Conservation (phyloP, 2,888 invertebrate species). For the Drosophila dives region DNA sequence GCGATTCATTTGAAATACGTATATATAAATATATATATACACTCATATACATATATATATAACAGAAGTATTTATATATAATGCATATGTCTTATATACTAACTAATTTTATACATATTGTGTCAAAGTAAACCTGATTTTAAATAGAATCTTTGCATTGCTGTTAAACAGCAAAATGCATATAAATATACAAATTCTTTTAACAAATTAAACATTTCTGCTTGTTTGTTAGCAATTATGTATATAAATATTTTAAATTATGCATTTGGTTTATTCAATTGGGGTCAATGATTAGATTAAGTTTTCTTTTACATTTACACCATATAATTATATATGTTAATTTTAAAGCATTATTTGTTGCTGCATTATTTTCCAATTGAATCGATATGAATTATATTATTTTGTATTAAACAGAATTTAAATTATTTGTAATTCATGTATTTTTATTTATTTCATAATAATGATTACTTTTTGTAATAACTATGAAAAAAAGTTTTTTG, state of each 20-base stretch:
- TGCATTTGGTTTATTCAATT: constrained; percentile 43
- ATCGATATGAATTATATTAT: not conserved
- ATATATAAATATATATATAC: constrained; percentile 18
- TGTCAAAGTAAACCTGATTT: constrained; percentile 18
- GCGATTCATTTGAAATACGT: constrained; percentile 20
- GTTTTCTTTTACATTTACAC: constrained; percentile 28
- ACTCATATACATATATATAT: constrained; percentile 10
- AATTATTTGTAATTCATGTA: not conserved
- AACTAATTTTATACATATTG: not conserved
- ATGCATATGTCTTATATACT: not conserved
- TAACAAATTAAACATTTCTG: constrained; percentile 1
- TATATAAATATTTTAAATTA: constrained; percentile 59
- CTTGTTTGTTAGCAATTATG: constrained; percentile 15
- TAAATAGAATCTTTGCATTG: constrained; percentile 26
- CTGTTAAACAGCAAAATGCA: constrained; percentile 9
- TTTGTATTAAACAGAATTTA: not conserved
- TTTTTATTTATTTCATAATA: not conserved
- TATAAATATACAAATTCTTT: constrained; percentile 10
- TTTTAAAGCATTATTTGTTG: constrained; percentile 10
- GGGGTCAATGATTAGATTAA: constrained; percentile 66
- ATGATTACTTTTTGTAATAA: too few species aligned
- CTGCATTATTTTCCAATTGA: not conserved
- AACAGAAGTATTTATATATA: constrained; percentile 2
- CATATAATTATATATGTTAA: not conserved
- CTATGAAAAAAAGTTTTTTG: constrained; percentile 15